Base-by-base conservation (phyloP, 2,888 invertebrate genomes). In the Scaptomyza flava region DNA sequence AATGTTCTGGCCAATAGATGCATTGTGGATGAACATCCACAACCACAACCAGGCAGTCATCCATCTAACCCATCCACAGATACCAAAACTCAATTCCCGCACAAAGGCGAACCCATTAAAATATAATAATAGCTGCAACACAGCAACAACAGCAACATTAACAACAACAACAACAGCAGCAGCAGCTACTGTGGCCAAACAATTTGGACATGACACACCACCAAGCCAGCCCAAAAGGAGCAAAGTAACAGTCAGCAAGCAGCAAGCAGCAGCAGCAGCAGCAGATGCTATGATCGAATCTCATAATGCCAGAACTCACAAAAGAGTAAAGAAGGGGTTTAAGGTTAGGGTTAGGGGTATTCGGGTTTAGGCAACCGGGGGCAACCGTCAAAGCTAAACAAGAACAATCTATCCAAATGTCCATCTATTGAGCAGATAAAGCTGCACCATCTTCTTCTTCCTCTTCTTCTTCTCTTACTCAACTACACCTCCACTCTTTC, bases 351-450 rank as follows among this genome's bases (percentile, higher is more conserved):
- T 12, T 17, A 33, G 33, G 33, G 33, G 17, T 6, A n/a, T 31
- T 20, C 9, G 38, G 33, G 9, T 20, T 33, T 48, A 33, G 33
- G 48, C 33, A 34, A n/a, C 65, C 34, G 12, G 20, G 50, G 34
- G 31, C 41, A 76, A 41, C 41, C 87, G 85, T 79, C 87, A 84
- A 79, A 82, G 80, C 78, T 79, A 83, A 87, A 81, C 84, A 86
- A 86, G 86, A 87, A 87, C 88, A 85, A 87, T 87, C 87, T 81
- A 87, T 87, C 86, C 82, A 87, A 84, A 87, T 81, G 85, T 87
- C 85, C 82, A 89, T 89, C 89, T 89, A 81, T 85, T 81, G 89
- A 77, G 72, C 73, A 88, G 88, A 85, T 85, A 85, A 85, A 88
- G 75, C 88, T 69, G 68, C 80, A 68, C 57, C 65, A 56, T 64